Conservation (phyloP, 2,797 vertebrate species). For the Sitta carolinensis region DNA sequence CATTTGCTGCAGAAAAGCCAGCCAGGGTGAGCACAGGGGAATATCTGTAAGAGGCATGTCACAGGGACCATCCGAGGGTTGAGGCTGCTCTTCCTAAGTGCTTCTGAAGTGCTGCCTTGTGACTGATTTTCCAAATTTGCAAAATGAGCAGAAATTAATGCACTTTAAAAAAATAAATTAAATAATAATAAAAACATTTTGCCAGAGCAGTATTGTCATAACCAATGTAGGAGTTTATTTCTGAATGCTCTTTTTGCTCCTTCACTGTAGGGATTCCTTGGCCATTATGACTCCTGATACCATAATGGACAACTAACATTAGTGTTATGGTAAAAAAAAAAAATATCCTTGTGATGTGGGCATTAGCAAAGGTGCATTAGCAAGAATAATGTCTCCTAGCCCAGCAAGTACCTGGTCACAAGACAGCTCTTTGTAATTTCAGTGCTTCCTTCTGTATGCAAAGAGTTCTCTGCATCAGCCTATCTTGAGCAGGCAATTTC, state of each 20-base stretch:
- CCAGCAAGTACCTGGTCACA: not conserved
- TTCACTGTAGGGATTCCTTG: constrained; percentile 51
- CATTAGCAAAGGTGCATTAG: constrained; percentile 64
- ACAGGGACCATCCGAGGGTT: not conserved
- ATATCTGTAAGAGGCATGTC: not conserved
- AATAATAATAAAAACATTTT: not conserved
- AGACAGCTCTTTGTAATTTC: constrained; percentile 24
- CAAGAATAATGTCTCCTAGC: constrained; percentile 42
- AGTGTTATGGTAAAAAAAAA: constrained; percentile 29
- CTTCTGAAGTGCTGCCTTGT: not conserved
- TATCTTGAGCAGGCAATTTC: constrained; percentile 23
- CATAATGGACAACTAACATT: constrained; percentile 54
- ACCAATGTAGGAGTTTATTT: not conserved
- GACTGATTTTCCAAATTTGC: not conserved
- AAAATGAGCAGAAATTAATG: not conserved
- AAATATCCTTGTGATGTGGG: constrained; percentile 2
- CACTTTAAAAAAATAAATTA: not conserved
- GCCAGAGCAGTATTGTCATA: not conserved
- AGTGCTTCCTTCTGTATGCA: constrained; percentile 19
- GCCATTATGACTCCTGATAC: constrained; percentile 32
- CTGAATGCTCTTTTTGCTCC: constrained; percentile 22
- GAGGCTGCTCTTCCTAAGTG: not conserved
- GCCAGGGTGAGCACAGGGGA: fast-evolving
- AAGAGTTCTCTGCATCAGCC: not conserved
- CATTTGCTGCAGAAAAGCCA: not conserved